Conservation (phyloP, 2,888 invertebrate genomes). For the Odontothrips loti region DNA sequence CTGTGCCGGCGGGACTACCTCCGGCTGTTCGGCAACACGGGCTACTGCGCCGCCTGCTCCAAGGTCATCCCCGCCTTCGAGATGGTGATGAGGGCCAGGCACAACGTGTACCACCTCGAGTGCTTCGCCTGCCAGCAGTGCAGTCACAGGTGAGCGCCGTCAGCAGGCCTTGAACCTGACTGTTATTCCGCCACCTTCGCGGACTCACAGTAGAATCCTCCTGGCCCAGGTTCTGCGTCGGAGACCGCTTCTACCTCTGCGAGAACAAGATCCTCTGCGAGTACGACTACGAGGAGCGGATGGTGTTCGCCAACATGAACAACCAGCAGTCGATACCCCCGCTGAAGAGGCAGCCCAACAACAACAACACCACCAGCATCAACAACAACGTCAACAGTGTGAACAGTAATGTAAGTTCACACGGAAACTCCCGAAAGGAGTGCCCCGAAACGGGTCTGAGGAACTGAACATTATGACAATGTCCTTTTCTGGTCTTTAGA, state of each 20-base stretch:
- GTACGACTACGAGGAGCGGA: conserved; percentile 87
- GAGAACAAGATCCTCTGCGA: conserved; percentile 93
- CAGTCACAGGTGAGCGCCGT: conserved; percentile 77
- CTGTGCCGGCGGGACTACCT: conserved; percentile 87
- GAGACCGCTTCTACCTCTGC: conserved; percentile 87
- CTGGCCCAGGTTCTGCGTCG: conserved; percentile 80
- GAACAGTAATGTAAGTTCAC: neutral
- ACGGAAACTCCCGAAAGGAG: too few relatives aligned
- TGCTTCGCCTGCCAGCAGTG: conserved; percentile 98
- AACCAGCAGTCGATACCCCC: conserved; percentile 82
- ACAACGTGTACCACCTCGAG: conserved; percentile 95
- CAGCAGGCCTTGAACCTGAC: too few relatives aligned
- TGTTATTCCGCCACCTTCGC: too few relatives aligned
- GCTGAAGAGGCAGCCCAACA: conserved; percentile 58
- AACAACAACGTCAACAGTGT: neutral
- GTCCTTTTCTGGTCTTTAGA: too few relatives aligned
- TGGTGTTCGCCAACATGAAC: conserved; percentile 88
- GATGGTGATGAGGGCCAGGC: conserved; percentile 96
- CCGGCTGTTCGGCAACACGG: conserved; percentile 90
- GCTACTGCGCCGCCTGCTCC: conserved; percentile 93
- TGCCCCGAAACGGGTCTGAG: too few relatives aligned
- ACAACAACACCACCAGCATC: neutral
- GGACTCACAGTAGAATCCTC: too few relatives aligned
- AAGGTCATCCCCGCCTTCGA: conserved; percentile 97
- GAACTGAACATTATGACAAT: too few relatives aligned